Percentiles rank a stretch among this genome's conserved stretches.
Evolutionary conservation across 2,888 invertebrate species (phyloP).

Genomic region (Xestia ashworthii): DNA sequence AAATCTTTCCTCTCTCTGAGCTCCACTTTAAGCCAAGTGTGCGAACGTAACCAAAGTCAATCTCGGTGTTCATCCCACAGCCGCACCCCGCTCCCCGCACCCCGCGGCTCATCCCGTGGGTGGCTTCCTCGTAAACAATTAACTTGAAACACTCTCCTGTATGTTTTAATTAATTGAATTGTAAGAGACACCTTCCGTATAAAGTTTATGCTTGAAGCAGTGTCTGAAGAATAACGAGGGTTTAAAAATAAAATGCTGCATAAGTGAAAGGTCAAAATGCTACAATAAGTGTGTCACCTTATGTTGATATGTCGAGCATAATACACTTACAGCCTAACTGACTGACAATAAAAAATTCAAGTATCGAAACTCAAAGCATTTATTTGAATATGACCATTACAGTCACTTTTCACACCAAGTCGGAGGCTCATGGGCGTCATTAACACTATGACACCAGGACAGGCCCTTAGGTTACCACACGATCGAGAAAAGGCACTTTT

Average conservation of each 20-base stretch:
- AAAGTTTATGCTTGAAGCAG: conserved; percentile 29
- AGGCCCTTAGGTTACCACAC: too few relatives aligned
- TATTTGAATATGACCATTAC: too few relatives aligned
- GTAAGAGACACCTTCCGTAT: conserved; percentile 49
- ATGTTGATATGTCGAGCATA: background rate
- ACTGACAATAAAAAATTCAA: background rate
- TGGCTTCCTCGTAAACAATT: conserved; percentile 48
- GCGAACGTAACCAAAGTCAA: conserved; percentile 26
- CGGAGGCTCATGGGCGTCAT: too few relatives aligned
- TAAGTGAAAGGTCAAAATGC: conserved; percentile 14
- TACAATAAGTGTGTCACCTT: background rate
- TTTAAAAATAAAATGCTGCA: conserved; percentile 20
- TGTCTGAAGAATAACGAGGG: conserved; percentile 25
- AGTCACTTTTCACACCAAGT: too few relatives aligned
- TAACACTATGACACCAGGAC: too few relatives aligned
- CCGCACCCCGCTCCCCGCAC: background rate
- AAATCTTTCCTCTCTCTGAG: background rate
- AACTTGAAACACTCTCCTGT: conserved; percentile 31
- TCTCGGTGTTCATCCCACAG: conserved; percentile 30
- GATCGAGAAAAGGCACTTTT: too few relatives aligned
- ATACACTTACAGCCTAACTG: background rate
- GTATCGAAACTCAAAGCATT: too few relatives aligned
- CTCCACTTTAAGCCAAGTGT: conserved; percentile 14
- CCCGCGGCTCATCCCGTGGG: conserved; percentile 25
- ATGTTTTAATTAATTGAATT: conserved; percentile 55